Conservation (phyloP, 2,888 invertebrate species). For the Onchidella celtica region DNA sequence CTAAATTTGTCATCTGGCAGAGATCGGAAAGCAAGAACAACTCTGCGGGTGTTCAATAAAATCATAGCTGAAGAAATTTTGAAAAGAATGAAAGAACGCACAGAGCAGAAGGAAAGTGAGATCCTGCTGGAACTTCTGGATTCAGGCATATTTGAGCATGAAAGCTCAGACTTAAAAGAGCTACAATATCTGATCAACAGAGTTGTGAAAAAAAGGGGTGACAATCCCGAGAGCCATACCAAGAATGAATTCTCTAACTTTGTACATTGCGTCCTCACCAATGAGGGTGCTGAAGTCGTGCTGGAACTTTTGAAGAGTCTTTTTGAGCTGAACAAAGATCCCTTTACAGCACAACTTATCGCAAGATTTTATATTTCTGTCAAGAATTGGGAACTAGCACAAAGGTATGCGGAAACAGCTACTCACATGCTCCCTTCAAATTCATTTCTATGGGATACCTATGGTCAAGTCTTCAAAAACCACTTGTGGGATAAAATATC, state of each 20-base stretch:
- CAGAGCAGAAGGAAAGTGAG: constrained; percentile 46
- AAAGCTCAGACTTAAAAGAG: constrained; percentile 52
- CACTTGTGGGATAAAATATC: constrained; percentile 50
- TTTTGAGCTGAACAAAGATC: constrained; percentile 54
- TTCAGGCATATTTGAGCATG: constrained; percentile 58
- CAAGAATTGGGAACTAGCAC: constrained; percentile 56
- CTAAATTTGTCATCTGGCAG: constrained; percentile 59
- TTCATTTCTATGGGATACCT: constrained; percentile 68
- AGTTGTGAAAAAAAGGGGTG: constrained; percentile 57
- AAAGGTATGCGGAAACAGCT: constrained; percentile 52
- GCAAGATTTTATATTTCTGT: constrained; percentile 55
- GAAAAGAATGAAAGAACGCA: constrained; percentile 40
- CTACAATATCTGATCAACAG: constrained; percentile 57
- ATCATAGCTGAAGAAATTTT: constrained; percentile 60
- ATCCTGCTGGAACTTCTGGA: constrained; percentile 54
- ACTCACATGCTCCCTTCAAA: constrained; percentile 53
- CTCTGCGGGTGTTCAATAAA: constrained; percentile 57
- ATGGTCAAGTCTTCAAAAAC: constrained; percentile 63
- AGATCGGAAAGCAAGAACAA: constrained; percentile 54
- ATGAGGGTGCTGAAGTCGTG: constrained; percentile 52
- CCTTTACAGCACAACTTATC: constrained; percentile 58
- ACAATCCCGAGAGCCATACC: neutral
- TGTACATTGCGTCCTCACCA: constrained; percentile 53
- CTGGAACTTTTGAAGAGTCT: constrained; percentile 42
- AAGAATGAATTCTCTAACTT: constrained; percentile 45